Evolutionary conservation across 2,888 invertebrate genomes (phyloP), one percentile per base, ranked within the genome.

Genomic region (Dicranocentrus wangi): DNA sequence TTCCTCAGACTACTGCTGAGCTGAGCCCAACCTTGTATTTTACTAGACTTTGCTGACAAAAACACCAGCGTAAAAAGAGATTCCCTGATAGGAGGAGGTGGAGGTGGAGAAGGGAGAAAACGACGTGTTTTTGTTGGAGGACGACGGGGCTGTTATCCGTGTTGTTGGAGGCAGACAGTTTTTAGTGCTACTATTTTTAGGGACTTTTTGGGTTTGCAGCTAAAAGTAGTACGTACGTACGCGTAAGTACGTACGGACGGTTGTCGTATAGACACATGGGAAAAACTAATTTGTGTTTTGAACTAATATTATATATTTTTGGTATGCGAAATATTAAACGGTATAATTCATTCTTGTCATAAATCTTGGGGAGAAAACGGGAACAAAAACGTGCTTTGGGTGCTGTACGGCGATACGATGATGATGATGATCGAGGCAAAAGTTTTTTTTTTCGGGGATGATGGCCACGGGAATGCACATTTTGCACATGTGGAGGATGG

Each of bases 291-390:
- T 85, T 85, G 84, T 83, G 78, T 82, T 84, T 84, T 84, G 76
- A 78, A 77, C 70, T 73, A 65, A 43, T 77, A 61, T 70, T 72
- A 72, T 73, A 72, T 69, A 69, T 65, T 83, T 81, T 81, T 83
- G 84, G 81, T 83, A 84, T 84, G 85, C 82, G 79, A 85, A 85
- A 82, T 85, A 85, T 84, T 85, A 85, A 85, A 85, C 80, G 85
- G 79, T 80, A 84, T 85, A 84, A 85, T 85, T 85, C 85, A 84
- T 85, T 85, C 82, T 60, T 78, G 83, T 85, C 84, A 84, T 85
- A 85, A 85, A 85, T 85, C 85, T 83, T 82, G 75, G 73, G 42
- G 66, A 77, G 68, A 32, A n/a, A n/a, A n/a, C 63, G 58, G 69
- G 81, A 81, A 82, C 70, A 76, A 76, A 66, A 83, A 83, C 83